Evolutionary conservation across 2,888 invertebrate genomes (phyloP).

Genomic region (Pachliopta kotzebuea): DNA sequence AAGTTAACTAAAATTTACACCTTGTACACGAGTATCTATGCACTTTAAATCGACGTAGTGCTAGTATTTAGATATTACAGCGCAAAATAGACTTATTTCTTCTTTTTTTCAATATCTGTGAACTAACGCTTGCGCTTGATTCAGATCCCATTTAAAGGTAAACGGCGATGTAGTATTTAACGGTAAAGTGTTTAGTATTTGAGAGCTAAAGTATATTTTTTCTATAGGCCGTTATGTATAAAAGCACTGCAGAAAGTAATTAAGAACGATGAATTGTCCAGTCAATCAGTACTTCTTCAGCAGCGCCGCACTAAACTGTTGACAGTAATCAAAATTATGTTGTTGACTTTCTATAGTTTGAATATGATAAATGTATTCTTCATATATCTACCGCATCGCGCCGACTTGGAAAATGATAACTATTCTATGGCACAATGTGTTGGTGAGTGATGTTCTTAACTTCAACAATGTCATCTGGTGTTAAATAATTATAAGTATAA

Average conservation of each 20-base stretch:
- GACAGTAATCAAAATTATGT: constrained; percentile 47
- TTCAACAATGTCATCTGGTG: too few species aligned
- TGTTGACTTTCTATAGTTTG: constrained; percentile 48
- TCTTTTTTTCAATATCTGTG: too few species aligned
- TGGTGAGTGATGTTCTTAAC: constrained; percentile 45
- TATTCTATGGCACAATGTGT: constrained; percentile 60
- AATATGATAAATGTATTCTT: constrained; percentile 43
- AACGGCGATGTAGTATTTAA: too few species aligned
- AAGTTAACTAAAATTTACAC: too few species aligned
- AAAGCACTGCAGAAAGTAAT: constrained; percentile 42
- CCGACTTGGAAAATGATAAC: constrained; percentile 42
- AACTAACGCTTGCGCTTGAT: too few species aligned
- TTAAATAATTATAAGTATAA: too few species aligned
- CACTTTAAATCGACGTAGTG: too few species aligned
- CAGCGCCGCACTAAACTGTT: constrained; percentile 46
- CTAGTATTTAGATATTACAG: too few species aligned
- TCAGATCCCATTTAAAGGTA: too few species aligned
- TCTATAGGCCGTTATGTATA: constrained; percentile 43
- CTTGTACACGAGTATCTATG: too few species aligned
- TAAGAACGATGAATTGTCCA: constrained; percentile 43
- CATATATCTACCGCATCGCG: constrained; percentile 54
- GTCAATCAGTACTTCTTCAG: constrained; percentile 35
- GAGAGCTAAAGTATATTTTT: neutral
- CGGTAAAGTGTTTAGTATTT: too few species aligned
- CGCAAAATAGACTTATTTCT: too few species aligned